A percentile compares a stretch with the other conserved stretches of the same genome.
phyloP scores from a whole-genome alignment of 2,888 invertebrate species.

The Tetropium fuscum region DNA sequence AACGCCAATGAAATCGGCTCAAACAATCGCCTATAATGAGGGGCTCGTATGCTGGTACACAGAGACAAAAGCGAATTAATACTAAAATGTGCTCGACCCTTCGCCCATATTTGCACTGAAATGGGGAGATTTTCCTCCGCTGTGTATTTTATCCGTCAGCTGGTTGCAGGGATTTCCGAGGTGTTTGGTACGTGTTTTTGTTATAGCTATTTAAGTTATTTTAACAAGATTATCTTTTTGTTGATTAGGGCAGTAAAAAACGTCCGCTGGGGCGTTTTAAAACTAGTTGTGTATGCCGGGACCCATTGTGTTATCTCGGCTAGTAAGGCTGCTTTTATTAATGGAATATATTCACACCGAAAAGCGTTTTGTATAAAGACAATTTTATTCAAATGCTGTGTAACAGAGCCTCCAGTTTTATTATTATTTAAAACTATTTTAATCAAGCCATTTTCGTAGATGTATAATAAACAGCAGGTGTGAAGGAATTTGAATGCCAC shows the following conservation, averaged over 20 bases:
- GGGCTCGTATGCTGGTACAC: slow-evolving; percentile 46
- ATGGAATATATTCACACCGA: neutral
- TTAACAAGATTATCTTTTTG: slow-evolving; percentile 54
- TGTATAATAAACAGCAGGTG: slow-evolving; percentile 17
- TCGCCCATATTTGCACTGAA: slow-evolving; percentile 45
- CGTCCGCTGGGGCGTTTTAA: slow-evolving; percentile 11
- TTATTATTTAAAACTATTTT: slow-evolving; percentile 13
- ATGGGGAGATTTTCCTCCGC: slow-evolving; percentile 32
- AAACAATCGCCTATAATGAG: slow-evolving; percentile 46
- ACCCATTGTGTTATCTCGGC: slow-evolving; percentile 1
- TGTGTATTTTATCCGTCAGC: slow-evolving; percentile 52
- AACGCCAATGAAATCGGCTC: slow-evolving; percentile 34
- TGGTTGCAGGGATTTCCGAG: slow-evolving; percentile 48
- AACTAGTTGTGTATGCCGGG: slow-evolving; percentile 5
- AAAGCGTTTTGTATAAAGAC: neutral
- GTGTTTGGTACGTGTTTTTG: slow-evolving; percentile 54
- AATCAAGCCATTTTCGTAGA: slow-evolving; percentile 21
- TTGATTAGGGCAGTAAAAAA: slow-evolving; percentile 30
- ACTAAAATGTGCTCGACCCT: slow-evolving; percentile 46
- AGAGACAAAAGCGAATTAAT: slow-evolving; percentile 47
- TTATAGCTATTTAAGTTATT: slow-evolving; percentile 51
- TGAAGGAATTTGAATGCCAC: slow-evolving; percentile 9
- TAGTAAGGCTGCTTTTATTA: neutral
- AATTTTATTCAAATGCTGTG: slow-evolving; percentile 2
- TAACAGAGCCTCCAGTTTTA: neutral